phyloP scores from a whole-genome alignment of 23 tunicate species.

The Styela clava region DNA sequence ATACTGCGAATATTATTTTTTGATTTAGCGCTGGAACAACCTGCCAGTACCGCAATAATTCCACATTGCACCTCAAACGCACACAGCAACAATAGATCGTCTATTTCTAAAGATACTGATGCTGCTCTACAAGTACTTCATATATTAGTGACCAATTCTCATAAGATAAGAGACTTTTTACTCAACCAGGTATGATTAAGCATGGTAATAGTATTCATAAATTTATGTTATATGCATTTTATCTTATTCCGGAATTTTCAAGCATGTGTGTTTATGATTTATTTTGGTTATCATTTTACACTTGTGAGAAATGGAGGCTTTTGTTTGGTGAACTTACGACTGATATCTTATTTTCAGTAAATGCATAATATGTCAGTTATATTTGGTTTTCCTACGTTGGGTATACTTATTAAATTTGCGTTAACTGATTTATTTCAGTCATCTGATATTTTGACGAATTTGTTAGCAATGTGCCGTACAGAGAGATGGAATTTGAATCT shows the following conservation, averaged over 20 bases:
- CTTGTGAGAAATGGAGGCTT: too few relatives aligned
- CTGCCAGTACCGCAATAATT: background rate
- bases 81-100: background rate
- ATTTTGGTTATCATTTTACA: too few relatives aligned
- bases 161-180: background rate
- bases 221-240: too few relatives aligned
- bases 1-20: too few relatives aligned
- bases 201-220: too few relatives aligned
- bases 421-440: background rate
- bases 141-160: background rate
- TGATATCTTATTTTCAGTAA: too few relatives aligned
- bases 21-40: background rate
- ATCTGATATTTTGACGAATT: background rate
- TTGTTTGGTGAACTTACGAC: too few relatives aligned
- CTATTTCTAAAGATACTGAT: background rate
- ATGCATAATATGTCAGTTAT: too few relatives aligned
- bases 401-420: too few relatives aligned
- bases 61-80: background rate
- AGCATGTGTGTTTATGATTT: too few relatives aligned
- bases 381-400: too few relatives aligned
- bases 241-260: too few relatives aligned
- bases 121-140: slow-evolving; percentile 10
- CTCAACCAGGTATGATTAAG: background rate
- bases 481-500: background rate
- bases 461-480: background rate